Evolutionary conservation across 2,888 invertebrate species (phyloP).

Genomic region (Diplolepis rosae): DNA sequence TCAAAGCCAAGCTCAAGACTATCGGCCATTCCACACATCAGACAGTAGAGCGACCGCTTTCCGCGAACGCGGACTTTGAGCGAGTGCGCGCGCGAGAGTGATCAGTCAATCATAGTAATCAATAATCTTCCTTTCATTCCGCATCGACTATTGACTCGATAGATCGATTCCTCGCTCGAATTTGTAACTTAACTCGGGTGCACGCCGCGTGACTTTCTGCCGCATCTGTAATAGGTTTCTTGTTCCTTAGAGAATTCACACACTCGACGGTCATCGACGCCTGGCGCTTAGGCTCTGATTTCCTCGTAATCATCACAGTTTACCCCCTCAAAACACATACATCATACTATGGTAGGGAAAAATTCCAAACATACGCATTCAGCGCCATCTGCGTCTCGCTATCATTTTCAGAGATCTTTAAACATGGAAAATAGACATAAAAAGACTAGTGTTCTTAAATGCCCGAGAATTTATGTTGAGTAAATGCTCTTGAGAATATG

Average conservation of each 20-base stretch:
- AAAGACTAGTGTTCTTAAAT: too few relatives aligned
- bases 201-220: not conserved
- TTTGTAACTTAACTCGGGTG: not conserved
- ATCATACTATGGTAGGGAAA: not conserved
- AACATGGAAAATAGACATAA: too few relatives aligned
- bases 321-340: not conserved
- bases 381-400: not conserved
- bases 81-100: constrained; percentile 32
- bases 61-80: constrained; percentile 51
- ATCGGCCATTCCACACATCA: constrained; percentile 41
- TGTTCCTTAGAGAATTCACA: not conserved
- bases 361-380: not conserved
- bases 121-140: not conserved
- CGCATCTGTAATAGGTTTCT: not conserved
- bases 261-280: constrained; percentile 18
- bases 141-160: not conserved
- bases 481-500: too few relatives aligned
- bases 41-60: constrained; percentile 62
- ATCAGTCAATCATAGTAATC: constrained; percentile 27
- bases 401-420: not conserved
- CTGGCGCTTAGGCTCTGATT: constrained; percentile 7
- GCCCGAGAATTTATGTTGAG: too few relatives aligned
- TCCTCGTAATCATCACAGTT: not conserved
- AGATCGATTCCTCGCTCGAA: constrained; percentile 20
- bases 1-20: constrained; percentile 38